These are phyloP conservation scores for Nesometra sesokonis DNA, from an alignment of 35 echinoderm and acorn worm species.

Conservation along the genomic window DNA sequence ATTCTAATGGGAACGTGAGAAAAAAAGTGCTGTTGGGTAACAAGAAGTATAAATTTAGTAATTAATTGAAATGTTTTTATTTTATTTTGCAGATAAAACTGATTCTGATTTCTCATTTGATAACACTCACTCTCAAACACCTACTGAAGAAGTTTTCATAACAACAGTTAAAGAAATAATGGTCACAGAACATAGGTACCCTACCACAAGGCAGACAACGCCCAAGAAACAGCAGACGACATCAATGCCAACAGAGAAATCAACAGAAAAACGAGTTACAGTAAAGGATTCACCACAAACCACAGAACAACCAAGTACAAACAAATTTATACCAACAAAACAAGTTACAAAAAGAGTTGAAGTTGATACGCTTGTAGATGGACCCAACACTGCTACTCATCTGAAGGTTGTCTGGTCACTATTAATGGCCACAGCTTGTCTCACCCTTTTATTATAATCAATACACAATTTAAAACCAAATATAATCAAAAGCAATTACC, in stretches of 20 bases:
- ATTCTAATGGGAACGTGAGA: too few relatives aligned
- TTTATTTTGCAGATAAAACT: not conserved
- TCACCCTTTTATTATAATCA: not conserved
- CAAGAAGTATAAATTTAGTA: too few relatives aligned
- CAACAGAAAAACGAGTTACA: not conserved
- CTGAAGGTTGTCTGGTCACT: not conserved
- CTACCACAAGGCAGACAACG: too few relatives aligned
- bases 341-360: not conserved
- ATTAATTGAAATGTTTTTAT: not conserved
- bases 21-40: too few relatives aligned
- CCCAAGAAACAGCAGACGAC: too few relatives aligned
- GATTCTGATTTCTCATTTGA: not conserved
- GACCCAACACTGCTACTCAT: not conserved
- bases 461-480: not conserved
- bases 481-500: not conserved
- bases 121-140: not conserved
- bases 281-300: not conserved
- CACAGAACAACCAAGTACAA: not conserved
- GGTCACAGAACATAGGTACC: too few relatives aligned
- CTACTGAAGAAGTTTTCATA: not conserved
- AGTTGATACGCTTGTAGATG: not conserved
- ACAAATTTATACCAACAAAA: not conserved
- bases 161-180: not conserved
- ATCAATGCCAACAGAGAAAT: not conserved
- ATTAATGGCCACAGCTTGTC: not conserved